These are phyloP conservation scores for Lateolabrax maculatus DNA, from an alignment of 2,797 vertebrate species.

Conservation along the genomic window DNA sequence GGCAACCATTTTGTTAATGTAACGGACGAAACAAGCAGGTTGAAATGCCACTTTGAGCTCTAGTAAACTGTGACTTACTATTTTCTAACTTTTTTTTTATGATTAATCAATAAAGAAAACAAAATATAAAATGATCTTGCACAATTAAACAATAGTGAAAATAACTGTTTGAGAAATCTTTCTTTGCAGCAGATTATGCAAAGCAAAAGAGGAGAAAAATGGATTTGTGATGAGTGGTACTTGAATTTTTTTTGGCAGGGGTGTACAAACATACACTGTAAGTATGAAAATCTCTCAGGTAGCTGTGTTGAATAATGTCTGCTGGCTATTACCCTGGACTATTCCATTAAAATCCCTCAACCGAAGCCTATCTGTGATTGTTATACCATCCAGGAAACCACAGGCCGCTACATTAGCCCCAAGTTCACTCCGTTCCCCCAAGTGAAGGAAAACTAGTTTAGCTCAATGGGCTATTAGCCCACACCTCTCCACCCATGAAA, in stretches of 20 bases:
- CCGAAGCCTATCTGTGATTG: constrained; percentile 48
- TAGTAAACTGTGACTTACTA: too few species aligned
- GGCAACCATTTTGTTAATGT: background rate
- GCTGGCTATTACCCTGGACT: constrained; percentile 27
- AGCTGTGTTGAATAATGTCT: constrained; percentile 18
- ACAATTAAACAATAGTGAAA: too few species aligned
- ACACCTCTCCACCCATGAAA: constrained; percentile 58
- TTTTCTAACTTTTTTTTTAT: too few species aligned
- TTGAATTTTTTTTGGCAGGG: background rate
- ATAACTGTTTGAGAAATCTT: background rate
- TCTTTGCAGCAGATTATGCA: background rate
- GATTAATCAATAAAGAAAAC: too few species aligned
- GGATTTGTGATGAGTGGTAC: too few species aligned
- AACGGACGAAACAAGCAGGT: too few species aligned
- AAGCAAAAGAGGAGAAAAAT: background rate
- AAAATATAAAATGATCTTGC: background rate
- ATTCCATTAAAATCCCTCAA: constrained; percentile 54
- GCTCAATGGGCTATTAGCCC: constrained; percentile 61
- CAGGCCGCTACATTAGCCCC: constrained; percentile 45
- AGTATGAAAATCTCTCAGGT: constrained; percentile 27
- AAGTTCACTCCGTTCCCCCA: constrained; percentile 37
- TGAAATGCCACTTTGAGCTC: too few species aligned
- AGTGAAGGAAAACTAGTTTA: constrained; percentile 62
- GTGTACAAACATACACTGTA: background rate
- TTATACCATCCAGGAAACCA: constrained; percentile 48